A percentile compares a stretch with the other conserved stretches of the same genome.
These are phyloP conservation scores for Astyanax mexicanus DNA, from an alignment of 2,797 vertebrate species.

Conservation along the genomic window DNA sequence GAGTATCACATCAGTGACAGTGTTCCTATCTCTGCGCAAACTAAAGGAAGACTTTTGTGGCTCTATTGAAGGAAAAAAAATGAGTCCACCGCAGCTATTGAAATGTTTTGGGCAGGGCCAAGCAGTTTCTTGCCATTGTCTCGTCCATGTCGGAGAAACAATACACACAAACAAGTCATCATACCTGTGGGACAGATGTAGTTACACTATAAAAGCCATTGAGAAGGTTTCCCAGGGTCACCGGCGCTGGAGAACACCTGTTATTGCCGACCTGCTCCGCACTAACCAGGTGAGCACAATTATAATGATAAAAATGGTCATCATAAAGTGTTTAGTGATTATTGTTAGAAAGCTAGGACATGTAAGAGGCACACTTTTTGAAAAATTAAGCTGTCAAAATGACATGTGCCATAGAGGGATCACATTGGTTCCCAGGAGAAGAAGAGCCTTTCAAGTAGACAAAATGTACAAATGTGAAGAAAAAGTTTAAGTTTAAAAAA, in stretches of 20 bases:
- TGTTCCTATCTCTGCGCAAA: no score
- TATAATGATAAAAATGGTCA: background rate
- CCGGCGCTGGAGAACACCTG: slow-evolving; percentile 25
- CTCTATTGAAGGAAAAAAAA: slow-evolving; percentile 18
- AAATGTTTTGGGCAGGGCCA: slow-evolving; percentile 51
- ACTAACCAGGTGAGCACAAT: slow-evolving; percentile 38
- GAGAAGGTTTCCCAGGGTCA: slow-evolving; percentile 27
- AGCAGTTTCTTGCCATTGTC: slow-evolving; percentile 21
- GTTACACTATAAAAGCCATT: slow-evolving; percentile 61
- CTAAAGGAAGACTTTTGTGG: slow-evolving; percentile 3
- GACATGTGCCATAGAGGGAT: background rate
- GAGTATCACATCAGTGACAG: background rate
- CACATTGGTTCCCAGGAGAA: no score
- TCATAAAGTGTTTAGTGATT: background rate
- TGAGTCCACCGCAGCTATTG: slow-evolving; percentile 31
- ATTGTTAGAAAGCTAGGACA: no score
- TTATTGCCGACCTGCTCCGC: slow-evolving; percentile 32
- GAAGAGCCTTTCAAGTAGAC: background rate
- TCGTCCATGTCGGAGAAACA: slow-evolving; percentile 26
- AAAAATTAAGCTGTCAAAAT: no score
- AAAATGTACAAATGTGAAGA: no score
- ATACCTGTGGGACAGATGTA: slow-evolving; percentile 47
- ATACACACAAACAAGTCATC: slow-evolving; percentile 35
- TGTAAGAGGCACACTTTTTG: background rate
- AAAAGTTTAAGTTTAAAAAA: no score